Conservation (phyloP, 2,888 invertebrate genomes). For the Rhaphigaster nebulosa region DNA sequence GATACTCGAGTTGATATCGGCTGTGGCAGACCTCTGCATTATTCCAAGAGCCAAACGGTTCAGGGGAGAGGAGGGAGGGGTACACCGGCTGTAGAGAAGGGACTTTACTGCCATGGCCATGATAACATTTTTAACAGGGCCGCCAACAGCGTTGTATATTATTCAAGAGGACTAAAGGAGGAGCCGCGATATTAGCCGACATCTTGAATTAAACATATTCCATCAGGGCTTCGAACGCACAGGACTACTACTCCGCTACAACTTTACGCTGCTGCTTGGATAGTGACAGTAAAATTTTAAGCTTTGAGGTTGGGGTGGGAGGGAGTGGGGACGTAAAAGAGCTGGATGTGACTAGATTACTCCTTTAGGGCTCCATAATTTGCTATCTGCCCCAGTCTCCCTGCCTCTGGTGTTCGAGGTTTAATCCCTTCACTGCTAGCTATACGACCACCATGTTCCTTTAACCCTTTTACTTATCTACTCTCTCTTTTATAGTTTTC, state of each 20-base stretch:
- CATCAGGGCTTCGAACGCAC: not conserved
- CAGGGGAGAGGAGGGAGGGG: too few relatives aligned
- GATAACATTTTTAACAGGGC: constrained; percentile 35
- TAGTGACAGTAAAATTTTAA: constrained; percentile 12
- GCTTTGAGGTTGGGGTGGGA: not conserved
- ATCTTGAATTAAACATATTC: constrained; percentile 57
- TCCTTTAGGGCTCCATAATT: constrained; percentile 16
- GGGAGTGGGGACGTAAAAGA: not conserved
- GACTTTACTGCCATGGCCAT: not conserved
- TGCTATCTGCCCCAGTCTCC: not conserved
- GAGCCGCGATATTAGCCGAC: constrained; percentile 50
- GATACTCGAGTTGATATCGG: not conserved
- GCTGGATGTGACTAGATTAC: not conserved
- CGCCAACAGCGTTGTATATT: not conserved
- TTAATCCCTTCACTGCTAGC: not conserved
- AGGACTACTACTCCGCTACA: not conserved
- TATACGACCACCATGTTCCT: not conserved
- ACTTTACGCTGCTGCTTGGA: not conserved
- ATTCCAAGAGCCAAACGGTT: not conserved
- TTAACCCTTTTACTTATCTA: not conserved
- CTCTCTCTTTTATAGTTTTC: not conserved
- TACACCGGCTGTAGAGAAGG: not conserved
- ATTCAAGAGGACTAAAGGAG: not conserved
- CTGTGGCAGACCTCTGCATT: not conserved
- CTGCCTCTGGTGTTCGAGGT: not conserved